Conservation (phyloP, 2,113 vertebrate genomes). For the Numida meleagris region DNA sequence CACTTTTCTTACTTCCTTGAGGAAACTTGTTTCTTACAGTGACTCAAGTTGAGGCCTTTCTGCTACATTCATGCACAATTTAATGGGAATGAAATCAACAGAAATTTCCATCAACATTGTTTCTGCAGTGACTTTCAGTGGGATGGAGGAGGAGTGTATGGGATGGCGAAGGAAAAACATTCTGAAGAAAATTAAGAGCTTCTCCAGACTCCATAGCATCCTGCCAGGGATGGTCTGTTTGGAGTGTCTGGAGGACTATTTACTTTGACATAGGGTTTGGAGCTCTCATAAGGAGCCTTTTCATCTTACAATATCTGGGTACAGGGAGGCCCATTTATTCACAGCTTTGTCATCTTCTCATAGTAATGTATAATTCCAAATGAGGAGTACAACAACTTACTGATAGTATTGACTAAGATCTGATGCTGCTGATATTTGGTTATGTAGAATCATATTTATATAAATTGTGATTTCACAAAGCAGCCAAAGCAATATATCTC, state of each 20-base stretch:
- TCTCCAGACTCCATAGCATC: rapidly evolving
- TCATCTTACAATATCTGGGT: background rate
- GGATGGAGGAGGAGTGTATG: background rate
- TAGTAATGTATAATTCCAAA: background rate
- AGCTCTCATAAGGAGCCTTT: background rate
- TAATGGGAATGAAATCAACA: background rate
- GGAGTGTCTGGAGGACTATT: background rate
- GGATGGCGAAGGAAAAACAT: background rate
- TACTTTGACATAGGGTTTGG: background rate
- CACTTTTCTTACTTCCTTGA: background rate
- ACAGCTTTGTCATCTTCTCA: background rate
- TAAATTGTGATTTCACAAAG: background rate
- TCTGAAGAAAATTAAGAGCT: background rate
- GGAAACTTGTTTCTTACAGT: background rate
- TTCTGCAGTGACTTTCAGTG: background rate
- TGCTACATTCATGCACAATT: background rate
- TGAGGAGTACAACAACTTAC: background rate
- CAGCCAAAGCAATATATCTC: background rate
- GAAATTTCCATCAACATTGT: background rate
- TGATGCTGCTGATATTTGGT: background rate
- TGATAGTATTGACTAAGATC: background rate
- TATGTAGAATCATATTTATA: background rate
- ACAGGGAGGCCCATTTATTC: background rate
- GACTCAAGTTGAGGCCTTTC: background rate
- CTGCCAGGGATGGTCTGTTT: background rate